Percentiles rank a stretch among this genome's conserved stretches.
Conservation (phyloP, 2,888 invertebrate genomes). For the Cantharis flavilabris region DNA sequence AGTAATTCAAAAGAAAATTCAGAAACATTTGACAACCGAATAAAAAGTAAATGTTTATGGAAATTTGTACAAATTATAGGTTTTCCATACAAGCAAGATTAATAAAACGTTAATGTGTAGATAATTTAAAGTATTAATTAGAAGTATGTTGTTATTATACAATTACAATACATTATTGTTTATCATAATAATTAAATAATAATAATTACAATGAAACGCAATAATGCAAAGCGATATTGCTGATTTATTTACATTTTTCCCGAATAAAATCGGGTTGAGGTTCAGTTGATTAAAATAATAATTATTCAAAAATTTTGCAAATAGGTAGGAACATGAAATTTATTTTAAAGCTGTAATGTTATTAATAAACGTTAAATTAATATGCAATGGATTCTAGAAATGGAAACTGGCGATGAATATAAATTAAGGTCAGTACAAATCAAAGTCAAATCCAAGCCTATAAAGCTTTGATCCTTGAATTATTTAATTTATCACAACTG, state of each 20-base stretch:
- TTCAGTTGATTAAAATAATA: not conserved
- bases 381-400: not conserved
- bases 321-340: not conserved
- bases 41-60: not conserved
- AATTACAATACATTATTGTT: not conserved
- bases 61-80: not conserved
- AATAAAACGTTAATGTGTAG: not conserved
- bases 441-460: not conserved
- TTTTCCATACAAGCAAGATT: not conserved
- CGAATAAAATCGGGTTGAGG: not conserved
- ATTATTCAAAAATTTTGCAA: not conserved
- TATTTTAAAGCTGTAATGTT: not conserved
- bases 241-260: not conserved
- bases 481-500: not conserved
- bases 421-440: not conserved
- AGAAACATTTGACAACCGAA: not conserved
- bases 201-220: not conserved
- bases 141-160: not conserved
- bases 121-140: not conserved
- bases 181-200: not conserved
- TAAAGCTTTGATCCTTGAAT: not conserved
- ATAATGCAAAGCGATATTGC: not conserved
- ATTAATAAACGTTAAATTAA: not conserved
- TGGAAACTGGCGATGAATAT: not conserved
- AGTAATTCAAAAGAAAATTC: not conserved